Evolutionary conservation across 2,113 vertebrate species (phyloP).

Genomic region (Rhynchomys soricoides): DNA sequence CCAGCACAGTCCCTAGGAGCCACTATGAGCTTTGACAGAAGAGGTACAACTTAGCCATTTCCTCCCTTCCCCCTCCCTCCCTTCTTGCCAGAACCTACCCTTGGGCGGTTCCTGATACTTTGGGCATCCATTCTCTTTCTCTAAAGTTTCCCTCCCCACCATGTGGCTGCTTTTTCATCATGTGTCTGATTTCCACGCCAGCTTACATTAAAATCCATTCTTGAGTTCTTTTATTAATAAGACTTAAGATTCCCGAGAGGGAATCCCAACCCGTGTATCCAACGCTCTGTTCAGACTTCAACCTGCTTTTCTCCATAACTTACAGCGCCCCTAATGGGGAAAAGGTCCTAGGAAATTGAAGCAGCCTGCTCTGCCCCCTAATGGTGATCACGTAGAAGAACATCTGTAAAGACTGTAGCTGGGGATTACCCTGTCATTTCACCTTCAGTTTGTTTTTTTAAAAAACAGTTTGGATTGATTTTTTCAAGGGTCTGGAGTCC

Average conservation of each 20-base stretch:
- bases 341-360: not conserved
- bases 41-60: not conserved
- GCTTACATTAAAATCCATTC: not conserved
- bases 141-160: not conserved
- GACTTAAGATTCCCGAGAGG: not conserved
- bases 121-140: not conserved
- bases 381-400: not conserved
- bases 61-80: no score
- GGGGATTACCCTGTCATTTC: not conserved
- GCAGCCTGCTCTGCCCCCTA: conserved; percentile 48
- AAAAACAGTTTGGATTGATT: not conserved
- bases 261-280: not conserved
- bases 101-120: not conserved
- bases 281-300: rapidly evolving
- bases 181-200: not conserved
- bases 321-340: not conserved
- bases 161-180: not conserved
- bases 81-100: not conserved
- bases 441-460: not conserved
- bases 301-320: not conserved
- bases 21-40: not conserved
- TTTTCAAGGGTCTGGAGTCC: no score
- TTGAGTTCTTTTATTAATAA: not conserved
- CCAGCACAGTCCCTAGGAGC: not conserved
- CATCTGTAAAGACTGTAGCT: not conserved